These are phyloP conservation scores for Tympanuchus pallidicinctus DNA, from an alignment of 2,113 vertebrate species.

Conservation along the genomic window DNA sequence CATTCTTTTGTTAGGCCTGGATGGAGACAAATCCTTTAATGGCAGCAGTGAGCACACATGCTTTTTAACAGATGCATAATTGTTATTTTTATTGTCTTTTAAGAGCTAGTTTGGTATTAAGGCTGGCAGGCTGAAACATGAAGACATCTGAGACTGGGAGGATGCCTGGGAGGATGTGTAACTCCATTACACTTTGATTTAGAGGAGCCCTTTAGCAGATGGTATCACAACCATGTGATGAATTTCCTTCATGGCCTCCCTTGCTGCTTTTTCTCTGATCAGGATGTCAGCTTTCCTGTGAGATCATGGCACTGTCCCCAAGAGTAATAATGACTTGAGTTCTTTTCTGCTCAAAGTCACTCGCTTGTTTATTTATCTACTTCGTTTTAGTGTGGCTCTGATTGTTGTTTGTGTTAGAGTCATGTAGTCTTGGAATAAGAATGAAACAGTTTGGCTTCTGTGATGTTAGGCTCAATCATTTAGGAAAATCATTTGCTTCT, in stretches of 20 bases:
- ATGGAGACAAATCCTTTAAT: background rate
- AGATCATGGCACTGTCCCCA: background rate
- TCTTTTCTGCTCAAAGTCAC: background rate
- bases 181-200: background rate
- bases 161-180: background rate
- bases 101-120: background rate
- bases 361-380: background rate
- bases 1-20: background rate
- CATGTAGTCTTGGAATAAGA: background rate
- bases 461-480: background rate
- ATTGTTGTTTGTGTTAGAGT: background rate
- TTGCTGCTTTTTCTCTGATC: background rate
- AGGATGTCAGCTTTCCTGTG: background rate
- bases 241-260: background rate
- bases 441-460: background rate
- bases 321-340: background rate
- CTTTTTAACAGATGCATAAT: background rate
- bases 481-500: background rate
- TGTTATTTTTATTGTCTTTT: background rate
- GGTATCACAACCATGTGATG: background rate
- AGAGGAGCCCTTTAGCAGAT: background rate
- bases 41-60: background rate
- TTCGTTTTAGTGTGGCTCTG: background rate
- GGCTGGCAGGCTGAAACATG: background rate
- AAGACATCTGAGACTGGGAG: background rate